Conservation (phyloP, 2,113 vertebrate species). For the Syngnathus scovelli region DNA sequence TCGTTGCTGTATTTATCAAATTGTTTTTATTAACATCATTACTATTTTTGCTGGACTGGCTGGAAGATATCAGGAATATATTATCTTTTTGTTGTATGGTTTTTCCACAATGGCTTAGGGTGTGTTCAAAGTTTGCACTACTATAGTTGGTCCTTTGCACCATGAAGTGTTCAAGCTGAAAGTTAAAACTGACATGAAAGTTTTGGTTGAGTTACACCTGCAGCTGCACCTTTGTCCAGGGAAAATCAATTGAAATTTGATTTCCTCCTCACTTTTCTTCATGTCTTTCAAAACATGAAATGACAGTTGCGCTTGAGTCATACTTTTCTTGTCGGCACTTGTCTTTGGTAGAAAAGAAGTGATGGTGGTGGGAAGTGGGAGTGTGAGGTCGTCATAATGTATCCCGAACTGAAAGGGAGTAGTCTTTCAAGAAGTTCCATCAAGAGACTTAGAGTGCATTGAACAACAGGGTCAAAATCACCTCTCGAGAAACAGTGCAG, state of each 20-base stretch:
- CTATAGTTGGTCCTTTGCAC: not conserved
- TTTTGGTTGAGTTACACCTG: not conserved
- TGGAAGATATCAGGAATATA: not conserved
- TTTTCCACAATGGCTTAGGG: not conserved
- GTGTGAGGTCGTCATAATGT: not conserved
- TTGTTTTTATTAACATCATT: not conserved
- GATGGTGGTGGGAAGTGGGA: not conserved
- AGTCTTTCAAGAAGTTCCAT: constrained; percentile 13
- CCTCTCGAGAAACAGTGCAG: constrained; percentile 36
- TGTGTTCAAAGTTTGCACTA: not conserved
- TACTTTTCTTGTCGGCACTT: not conserved
- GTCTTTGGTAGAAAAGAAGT: not conserved
- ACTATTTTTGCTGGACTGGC: not conserved
- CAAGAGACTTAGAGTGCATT: not conserved
- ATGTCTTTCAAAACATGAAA: not conserved
- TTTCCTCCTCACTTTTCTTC: not conserved
- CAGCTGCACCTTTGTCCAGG: not conserved
- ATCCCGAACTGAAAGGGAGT: constrained; percentile 1
- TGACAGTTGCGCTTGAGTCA: not conserved
- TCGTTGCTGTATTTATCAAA: not conserved
- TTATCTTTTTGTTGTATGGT: not conserved
- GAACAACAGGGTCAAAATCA: not conserved
- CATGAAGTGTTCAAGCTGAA: not conserved
- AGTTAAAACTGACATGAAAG: not conserved
- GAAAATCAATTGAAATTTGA: not conserved